phyloP scores from a whole-genome alignment of 2,113 vertebrate genomes.

The Pseudolaguvia tuberculata region DNA sequence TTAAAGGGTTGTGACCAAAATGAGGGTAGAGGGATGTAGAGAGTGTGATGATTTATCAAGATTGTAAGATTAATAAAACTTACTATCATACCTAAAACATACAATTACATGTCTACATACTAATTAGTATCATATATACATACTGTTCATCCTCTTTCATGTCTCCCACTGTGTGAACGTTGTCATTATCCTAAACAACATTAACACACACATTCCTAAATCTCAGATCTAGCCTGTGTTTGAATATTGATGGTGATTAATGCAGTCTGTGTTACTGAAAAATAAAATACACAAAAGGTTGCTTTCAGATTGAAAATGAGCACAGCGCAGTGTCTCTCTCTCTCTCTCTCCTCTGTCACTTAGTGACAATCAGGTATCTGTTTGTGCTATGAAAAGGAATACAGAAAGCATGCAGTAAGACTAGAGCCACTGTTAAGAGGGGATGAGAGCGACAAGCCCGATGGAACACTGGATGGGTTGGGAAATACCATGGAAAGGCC shows the following conservation, averaged over 20 bases:
- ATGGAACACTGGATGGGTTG: neutral
- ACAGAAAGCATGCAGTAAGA: slow-evolving; percentile 14
- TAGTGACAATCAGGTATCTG: slow-evolving; percentile 39
- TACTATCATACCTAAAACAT: too few relatives aligned
- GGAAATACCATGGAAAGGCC: neutral
- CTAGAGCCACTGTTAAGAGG: slow-evolving; percentile 11
- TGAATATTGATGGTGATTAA: slow-evolving; percentile 14
- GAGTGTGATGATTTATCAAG: too few relatives aligned
- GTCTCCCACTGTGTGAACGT: too few relatives aligned
- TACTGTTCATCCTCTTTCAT: too few relatives aligned
- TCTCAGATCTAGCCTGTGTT: neutral
- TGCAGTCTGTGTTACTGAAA: slow-evolving; percentile 5
- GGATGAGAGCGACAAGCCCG: neutral
- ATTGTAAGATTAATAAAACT: too few relatives aligned
- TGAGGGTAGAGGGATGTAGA: too few relatives aligned
- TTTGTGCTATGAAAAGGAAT: slow-evolving; percentile 14
- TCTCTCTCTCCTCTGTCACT: slow-evolving; percentile 20
- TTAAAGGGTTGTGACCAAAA: too few relatives aligned
- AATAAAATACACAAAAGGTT: slow-evolving; percentile 7
- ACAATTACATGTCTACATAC: too few relatives aligned
- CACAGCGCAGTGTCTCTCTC: slow-evolving; percentile 18
- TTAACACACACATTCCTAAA: neutral
- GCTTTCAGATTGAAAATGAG: slow-evolving; percentile 11
- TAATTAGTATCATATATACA: too few relatives aligned
- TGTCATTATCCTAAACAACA: too few relatives aligned